phyloP scores from a whole-genome alignment of 2,888 invertebrate genomes.

The Drosophila basisetae region DNA sequence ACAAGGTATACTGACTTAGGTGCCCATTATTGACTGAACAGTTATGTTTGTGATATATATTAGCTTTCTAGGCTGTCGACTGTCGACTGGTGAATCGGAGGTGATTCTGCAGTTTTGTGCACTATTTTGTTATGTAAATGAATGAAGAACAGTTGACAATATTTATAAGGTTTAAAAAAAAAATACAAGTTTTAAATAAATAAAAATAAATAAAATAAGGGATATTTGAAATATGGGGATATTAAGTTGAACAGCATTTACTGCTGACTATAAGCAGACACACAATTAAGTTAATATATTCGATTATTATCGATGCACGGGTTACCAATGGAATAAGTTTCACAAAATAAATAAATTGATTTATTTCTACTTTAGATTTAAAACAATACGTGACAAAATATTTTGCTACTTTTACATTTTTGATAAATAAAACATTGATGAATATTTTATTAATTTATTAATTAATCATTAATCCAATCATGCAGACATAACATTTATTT shows the following conservation, averaged over 20 bases:
- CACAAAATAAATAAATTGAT: not conserved
- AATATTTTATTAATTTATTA: not conserved
- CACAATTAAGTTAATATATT: not conserved
- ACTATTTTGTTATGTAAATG: not conserved
- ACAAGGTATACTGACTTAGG: conserved; percentile 7
- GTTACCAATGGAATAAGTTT: not conserved
- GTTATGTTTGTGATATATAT: not conserved
- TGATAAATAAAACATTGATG: not conserved
- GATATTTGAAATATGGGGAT: not conserved
- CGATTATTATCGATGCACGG: not conserved
- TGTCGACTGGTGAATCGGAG: not conserved
- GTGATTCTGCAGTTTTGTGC: not conserved
- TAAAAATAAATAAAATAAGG: too few species aligned
- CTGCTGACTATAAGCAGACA: too few species aligned
- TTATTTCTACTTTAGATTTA: not conserved
- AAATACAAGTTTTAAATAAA: not conserved
- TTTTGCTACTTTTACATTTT: not conserved
- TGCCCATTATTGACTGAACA: not conserved
- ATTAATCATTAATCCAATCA: not conserved
- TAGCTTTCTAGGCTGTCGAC: not conserved
- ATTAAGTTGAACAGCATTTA: not conserved
- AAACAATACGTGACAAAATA: not conserved
- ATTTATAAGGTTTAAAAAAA: not conserved
- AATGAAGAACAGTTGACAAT: not conserved
- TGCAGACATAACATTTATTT: not conserved